Evolutionary conservation across 2,113 vertebrate species (phyloP).

Genomic region (Isurus oxyrinchus): DNA sequence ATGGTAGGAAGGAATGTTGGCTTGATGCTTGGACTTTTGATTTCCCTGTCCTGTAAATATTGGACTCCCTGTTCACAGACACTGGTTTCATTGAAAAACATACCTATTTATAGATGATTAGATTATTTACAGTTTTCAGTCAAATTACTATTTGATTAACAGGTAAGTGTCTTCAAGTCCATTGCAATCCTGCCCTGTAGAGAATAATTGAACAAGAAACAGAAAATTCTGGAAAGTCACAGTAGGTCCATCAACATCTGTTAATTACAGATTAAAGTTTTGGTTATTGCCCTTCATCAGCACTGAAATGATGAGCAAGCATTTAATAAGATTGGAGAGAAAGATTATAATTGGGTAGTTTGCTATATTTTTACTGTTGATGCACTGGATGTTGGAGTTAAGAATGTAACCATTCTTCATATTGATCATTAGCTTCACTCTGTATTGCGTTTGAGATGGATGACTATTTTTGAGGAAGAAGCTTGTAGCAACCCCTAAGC

Average conservation of each 20-base stretch:
- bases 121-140: background rate
- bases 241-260: background rate
- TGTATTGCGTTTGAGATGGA: background rate
- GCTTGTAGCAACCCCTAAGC: background rate
- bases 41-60: background rate
- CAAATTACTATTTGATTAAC: background rate
- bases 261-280: background rate
- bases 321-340: background rate
- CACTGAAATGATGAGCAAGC: background rate
- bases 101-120: background rate
- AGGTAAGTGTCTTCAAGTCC: background rate
- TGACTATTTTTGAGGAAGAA: background rate
- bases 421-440: background rate
- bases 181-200: background rate
- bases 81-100: background rate
- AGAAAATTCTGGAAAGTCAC: background rate
- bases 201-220: background rate
- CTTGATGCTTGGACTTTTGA: background rate
- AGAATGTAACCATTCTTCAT: background rate
- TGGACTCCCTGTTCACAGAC: too few species aligned
- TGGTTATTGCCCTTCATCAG: background rate
- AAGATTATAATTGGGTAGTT: background rate
- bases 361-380: background rate
- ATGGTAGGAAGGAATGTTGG: background rate
- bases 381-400: background rate